Evolutionary conservation across 2,888 invertebrate genomes (phyloP).

Genomic region (Xanthia icteritia): DNA sequence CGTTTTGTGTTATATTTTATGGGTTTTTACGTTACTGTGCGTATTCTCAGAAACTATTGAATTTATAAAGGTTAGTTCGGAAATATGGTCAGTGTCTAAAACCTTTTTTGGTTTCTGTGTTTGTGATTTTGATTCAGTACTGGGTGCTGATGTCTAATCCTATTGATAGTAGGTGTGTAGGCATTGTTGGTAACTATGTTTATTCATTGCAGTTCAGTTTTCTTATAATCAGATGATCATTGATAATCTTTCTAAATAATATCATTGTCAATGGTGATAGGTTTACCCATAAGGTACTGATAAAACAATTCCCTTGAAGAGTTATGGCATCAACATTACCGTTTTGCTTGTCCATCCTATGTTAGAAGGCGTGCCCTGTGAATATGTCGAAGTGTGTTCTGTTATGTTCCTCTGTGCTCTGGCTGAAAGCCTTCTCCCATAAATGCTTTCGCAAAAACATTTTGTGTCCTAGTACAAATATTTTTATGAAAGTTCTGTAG

Average conservation of each 20-base stretch:
- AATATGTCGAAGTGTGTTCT: constrained; percentile 38
- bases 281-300: neutral
- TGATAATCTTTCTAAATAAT: neutral
- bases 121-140: neutral
- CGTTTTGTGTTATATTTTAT: constrained; percentile 42
- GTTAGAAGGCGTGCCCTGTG: constrained; percentile 50
- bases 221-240: neutral
- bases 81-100: neutral
- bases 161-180: too few relatives aligned
- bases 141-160: too few relatives aligned
- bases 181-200: neutral
- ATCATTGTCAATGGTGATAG: neutral
- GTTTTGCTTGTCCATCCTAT: constrained; percentile 40
- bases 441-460: neutral
- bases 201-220: neutral
- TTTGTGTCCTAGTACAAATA: neutral
- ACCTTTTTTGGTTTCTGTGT: neutral
- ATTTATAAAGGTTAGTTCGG: neutral
- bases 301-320: constrained; percentile 9
- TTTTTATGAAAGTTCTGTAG: neutral
- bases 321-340: constrained; percentile 33
- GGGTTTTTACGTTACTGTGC: constrained; percentile 14
- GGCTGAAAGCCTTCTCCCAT: neutral
- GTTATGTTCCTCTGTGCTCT: constrained; percentile 46
- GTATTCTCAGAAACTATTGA: constrained; percentile 30